Evolutionary conservation across 2,888 invertebrate genomes (phyloP).

Genomic region (Gari tellinella): DNA sequence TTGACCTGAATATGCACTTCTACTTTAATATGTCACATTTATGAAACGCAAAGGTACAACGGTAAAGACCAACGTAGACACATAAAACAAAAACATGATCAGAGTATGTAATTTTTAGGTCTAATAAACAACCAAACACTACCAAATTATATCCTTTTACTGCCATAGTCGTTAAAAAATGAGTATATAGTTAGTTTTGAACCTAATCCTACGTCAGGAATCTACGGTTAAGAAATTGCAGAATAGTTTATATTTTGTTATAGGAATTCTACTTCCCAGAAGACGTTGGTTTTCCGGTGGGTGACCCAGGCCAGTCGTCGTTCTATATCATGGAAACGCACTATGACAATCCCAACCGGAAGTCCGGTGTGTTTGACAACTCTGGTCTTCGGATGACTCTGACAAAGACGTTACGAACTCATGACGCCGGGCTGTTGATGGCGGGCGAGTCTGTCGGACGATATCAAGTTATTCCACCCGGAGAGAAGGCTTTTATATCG

Average conservation of each 20-base stretch:
- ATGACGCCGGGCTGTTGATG: slow-evolving; percentile 91
- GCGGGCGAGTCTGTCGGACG: slow-evolving; percentile 88
- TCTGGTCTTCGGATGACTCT: slow-evolving; percentile 92
- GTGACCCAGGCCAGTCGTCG: slow-evolving; percentile 88
- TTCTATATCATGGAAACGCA: slow-evolving; percentile 96
- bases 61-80: too few relatives aligned
- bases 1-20: too few relatives aligned
- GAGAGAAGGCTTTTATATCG: slow-evolving; percentile 90
- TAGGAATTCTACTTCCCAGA: slow-evolving; percentile 73
- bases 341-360: slow-evolving; percentile 91
- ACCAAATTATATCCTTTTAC: too few relatives aligned
- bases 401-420: slow-evolving; percentile 89
- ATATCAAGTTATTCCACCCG: slow-evolving; percentile 90
- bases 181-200: too few relatives aligned
- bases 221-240: too few relatives aligned
- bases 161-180: too few relatives aligned
- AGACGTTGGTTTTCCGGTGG: slow-evolving; percentile 91
- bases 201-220: too few relatives aligned
- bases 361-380: slow-evolving; percentile 83
- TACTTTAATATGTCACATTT: too few relatives aligned
- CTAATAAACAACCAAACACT: too few relatives aligned
- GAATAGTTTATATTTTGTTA: background rate
- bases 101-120: too few relatives aligned
- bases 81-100: too few relatives aligned
- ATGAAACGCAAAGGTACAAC: too few relatives aligned